These are phyloP conservation scores for Lasius fuliginosus DNA, from an alignment of 2,888 invertebrate genomes.

Conservation along the genomic window DNA sequence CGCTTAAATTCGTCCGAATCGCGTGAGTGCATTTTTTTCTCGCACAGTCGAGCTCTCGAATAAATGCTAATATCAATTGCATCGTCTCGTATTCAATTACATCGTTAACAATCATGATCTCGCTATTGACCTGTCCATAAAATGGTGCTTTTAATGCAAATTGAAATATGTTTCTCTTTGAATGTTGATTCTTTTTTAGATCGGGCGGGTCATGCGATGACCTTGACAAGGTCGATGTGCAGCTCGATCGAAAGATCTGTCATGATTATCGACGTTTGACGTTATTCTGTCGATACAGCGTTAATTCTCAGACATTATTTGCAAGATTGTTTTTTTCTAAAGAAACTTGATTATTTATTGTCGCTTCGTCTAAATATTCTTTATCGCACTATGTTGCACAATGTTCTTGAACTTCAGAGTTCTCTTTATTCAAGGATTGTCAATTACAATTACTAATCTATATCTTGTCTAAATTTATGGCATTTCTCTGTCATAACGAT, in stretches of 20 bases:
- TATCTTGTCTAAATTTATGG: neutral
- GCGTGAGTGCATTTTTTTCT: constrained; percentile 17
- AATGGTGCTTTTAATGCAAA: neutral
- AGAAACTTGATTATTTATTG: neutral
- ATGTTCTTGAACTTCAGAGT: neutral
- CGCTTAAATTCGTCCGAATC: neutral
- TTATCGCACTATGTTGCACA: neutral
- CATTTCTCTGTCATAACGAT: neutral
- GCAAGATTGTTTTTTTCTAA: neutral
- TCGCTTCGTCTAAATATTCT: neutral
- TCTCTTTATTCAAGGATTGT: neutral
- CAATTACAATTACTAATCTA: neutral
- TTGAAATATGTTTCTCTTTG: neutral
- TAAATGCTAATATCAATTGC: constrained; percentile 74
- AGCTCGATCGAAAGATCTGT: neutral
- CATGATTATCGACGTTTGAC: constrained; percentile 11
- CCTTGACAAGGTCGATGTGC: constrained; percentile 80
- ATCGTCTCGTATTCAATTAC: constrained; percentile 66
- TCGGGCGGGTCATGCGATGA: constrained; percentile 60
- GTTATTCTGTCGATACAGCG: neutral
- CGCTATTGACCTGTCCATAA: neutral
- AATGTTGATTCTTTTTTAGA: neutral
- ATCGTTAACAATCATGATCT: constrained; percentile 60
- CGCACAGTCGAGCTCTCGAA: constrained; percentile 48
- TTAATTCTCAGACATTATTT: neutral